Percentiles rank a stretch among this genome's conserved stretches.
Conservation (phyloP, 2,797 vertebrate genomes). For the Chaenodraco wilsoni region DNA sequence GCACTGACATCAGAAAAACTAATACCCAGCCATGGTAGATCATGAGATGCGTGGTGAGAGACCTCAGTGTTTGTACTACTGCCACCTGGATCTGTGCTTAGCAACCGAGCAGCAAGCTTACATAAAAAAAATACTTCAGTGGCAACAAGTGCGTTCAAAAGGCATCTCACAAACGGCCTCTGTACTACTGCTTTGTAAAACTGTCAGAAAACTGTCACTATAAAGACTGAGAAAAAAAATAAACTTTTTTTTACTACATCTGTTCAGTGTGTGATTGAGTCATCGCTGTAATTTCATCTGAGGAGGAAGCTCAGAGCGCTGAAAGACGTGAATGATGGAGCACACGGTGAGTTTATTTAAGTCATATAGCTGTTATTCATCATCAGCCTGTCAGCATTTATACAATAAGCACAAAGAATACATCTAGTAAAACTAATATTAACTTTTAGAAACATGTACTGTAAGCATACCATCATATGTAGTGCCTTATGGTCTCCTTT, state of each 20-base stretch:
- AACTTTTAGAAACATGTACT: conserved; percentile 36
- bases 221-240: conserved; percentile 72
- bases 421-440: conserved; percentile 44
- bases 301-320: conserved; percentile 6
- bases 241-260: conserved; percentile 58
- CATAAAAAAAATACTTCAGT: conserved; percentile 39
- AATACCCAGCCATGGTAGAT: conserved; percentile 50
- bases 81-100: conserved; percentile 51
- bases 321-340: conserved; percentile 31
- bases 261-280: conserved; percentile 49
- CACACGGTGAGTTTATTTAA: conserved; percentile 55
- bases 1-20: conserved; percentile 66
- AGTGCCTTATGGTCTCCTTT: conserved; percentile 18
- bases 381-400: conserved; percentile 34
- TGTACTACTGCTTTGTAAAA: conserved; percentile 83
- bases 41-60: conserved; percentile 58
- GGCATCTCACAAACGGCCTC: conserved; percentile 61
- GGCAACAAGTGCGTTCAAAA: conserved; percentile 59
- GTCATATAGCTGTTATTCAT: conserved; percentile 37
- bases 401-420: conserved; percentile 41
- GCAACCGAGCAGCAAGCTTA: conserved; percentile 45
- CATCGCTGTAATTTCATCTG: conserved; percentile 8
- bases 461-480: conserved; percentile 25
- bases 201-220: conserved; percentile 78
- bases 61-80: conserved; percentile 65